Conservation (phyloP, 2,888 invertebrate species). For the Atherix ibis region DNA sequence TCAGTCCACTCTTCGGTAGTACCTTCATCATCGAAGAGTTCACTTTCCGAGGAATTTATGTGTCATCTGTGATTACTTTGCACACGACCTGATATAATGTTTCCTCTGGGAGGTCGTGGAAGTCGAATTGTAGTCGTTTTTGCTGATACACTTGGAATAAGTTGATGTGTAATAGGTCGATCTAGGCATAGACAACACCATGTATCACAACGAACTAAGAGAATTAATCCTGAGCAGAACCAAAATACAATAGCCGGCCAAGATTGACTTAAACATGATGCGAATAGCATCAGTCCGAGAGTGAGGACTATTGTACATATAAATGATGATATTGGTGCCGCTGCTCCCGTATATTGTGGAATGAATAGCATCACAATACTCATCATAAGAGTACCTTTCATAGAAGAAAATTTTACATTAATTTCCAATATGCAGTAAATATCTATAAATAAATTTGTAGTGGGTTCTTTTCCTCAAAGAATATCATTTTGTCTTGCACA, state of each 20-base stretch:
- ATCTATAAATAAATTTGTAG: not conserved
- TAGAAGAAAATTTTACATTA: no score
- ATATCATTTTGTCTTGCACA: no score
- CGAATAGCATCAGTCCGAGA: constrained; percentile 22
- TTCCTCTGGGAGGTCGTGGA: constrained; percentile 24
- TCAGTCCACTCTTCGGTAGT: constrained; percentile 20
- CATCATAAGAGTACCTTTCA: constrained; percentile 23
- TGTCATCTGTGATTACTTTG: constrained; percentile 29
- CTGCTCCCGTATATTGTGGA: constrained; percentile 28
- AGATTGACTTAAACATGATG: constrained; percentile 24
- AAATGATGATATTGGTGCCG: constrained; percentile 25
- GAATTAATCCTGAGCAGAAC: constrained; percentile 23
- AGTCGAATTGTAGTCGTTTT: constrained; percentile 25
- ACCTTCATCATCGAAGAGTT: constrained; percentile 25
- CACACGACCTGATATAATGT: constrained; percentile 18
- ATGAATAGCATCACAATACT: constrained; percentile 29
- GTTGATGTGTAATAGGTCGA: constrained; percentile 21
- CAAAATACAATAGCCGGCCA: constrained; percentile 31
- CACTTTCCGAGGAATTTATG: constrained; percentile 28
- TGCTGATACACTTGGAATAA: constrained; percentile 26
- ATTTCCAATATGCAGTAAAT: no score
- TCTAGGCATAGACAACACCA: constrained; percentile 30
- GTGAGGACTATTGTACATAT: constrained; percentile 23
- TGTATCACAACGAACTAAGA: constrained; percentile 28
- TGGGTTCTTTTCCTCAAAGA: not conserved